Base-by-base conservation (phyloP, 2,888 invertebrate species). In the Nysson spinosus region DNA sequence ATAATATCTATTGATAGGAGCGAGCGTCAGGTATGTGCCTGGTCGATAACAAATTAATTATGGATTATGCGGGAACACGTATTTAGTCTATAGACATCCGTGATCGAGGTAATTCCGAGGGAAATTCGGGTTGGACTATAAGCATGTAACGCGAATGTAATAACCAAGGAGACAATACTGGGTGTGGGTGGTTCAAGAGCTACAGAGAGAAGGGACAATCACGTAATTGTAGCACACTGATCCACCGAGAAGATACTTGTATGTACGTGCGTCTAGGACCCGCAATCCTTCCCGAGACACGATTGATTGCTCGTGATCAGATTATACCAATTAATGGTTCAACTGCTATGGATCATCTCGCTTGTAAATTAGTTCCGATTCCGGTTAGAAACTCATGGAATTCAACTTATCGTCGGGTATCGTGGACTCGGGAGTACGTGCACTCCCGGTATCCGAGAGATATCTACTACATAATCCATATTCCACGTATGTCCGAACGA, bases 331-430 rank as follows among this genome's bases (percentile, higher is more conserved):
- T 75, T 75, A 76, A 75, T 75, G 73, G 76, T 62, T 56, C 65
- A 50, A 75, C 58, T 57, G 75, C 60, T 66, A 72, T 49, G 58
- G 66, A 75, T 75, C 75, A 49, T 44, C 43, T 49, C 47, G 76
- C 72, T 66, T 72, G 75, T 75, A 75, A 75, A 75, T 75, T 75
- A 75, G 75, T 72, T 75, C 72, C 76, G 69, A 60, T 75, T 75
- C 72, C 72, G 69, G 54, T n/a, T 37, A 54, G 62, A 58, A 75
- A 70, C 73, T 67, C 62, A 37, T 55, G 73, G 75, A 75, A 75
- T 75, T 57, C 75, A 65, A 75, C 76, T 75, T 75, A 72, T 75
- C 76, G 51, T 67, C 73, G n/a, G n/a, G n/a, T n/a, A n/a, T n/a
- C n/a, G n/a, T n/a, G n/a, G n/a, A n/a, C n/a, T n/a, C n/a, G 65